These are phyloP conservation scores for Apodemia zela DNA, from an alignment of 2,888 invertebrate species.

Conservation along the genomic window DNA sequence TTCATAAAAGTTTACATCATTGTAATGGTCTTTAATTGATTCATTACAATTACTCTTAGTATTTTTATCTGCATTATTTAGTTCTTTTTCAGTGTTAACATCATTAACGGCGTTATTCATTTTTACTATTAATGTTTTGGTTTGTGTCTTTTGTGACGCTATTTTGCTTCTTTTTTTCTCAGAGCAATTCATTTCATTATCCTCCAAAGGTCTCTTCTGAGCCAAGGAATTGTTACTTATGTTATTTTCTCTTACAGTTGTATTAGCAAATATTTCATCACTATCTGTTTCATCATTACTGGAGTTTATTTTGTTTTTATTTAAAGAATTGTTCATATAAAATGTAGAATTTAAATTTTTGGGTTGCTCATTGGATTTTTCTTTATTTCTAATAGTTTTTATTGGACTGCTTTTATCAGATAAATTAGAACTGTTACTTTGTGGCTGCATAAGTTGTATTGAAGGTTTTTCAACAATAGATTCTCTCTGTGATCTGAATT, in stretches of 20 bases:
- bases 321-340: neutral
- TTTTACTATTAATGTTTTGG: neutral
- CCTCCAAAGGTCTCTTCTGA: slow-evolving; percentile 26
- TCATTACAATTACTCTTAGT: slow-evolving; percentile 26
- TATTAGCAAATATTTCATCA: slow-evolving; percentile 24
- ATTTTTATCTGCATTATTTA: slow-evolving; percentile 18
- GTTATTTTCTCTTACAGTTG: slow-evolving; percentile 20
- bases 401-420: neutral
- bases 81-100: slow-evolving; percentile 26
- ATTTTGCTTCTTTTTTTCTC: slow-evolving; percentile 26
- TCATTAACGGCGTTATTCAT: slow-evolving; percentile 4
- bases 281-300: slow-evolving; percentile 23
- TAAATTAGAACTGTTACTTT: slow-evolving; percentile 3
- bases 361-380: neutral
- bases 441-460: slow-evolving; percentile 2
- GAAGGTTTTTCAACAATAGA: slow-evolving; percentile 24
- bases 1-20: slow-evolving; percentile 17
- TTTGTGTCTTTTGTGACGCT: slow-evolving; percentile 17
- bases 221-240: slow-evolving; percentile 14
- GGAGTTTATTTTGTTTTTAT: neutral
- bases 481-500: neutral
- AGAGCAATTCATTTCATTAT: slow-evolving; percentile 21
- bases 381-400: neutral
- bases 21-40: neutral
- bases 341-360: slow-evolving; percentile 2